Conservation (phyloP, 2,113 vertebrate genomes). For the Otocyon megalotis region DNA sequence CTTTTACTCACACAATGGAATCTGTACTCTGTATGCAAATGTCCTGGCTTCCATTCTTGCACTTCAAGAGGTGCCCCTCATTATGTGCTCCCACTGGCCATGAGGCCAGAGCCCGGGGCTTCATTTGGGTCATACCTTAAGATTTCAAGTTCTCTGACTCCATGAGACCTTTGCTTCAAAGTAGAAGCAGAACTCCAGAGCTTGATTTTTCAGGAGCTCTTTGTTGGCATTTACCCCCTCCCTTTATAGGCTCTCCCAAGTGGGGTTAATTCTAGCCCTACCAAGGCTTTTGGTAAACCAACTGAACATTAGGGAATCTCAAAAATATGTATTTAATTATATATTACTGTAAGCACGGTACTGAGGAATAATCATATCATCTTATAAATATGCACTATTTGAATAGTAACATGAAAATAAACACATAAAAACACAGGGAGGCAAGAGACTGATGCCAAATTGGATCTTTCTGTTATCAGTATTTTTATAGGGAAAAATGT, state of each 20-base stretch:
- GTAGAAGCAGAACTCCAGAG: constrained; percentile 63
- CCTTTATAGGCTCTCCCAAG: constrained; percentile 22
- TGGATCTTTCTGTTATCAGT: not conserved
- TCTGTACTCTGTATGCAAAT: constrained; percentile 82
- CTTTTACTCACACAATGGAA: constrained; percentile 83
- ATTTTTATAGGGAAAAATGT: not conserved
- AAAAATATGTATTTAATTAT: constrained; percentile 55
- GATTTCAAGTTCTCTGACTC: constrained; percentile 83
- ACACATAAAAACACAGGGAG: not conserved
- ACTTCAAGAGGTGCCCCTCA: constrained; percentile 17
- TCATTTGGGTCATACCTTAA: not conserved
- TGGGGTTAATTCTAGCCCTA: constrained; percentile 49
- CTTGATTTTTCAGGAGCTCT: constrained; percentile 61
- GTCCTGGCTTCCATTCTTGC: constrained; percentile 75
- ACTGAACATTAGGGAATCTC: not conserved
- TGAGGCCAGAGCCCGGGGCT: constrained; percentile 48
- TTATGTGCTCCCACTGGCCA: not conserved
- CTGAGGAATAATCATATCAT: not conserved
- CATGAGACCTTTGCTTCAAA: constrained; percentile 69
- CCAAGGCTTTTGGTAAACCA: constrained; percentile 20
- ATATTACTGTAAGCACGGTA: not conserved
- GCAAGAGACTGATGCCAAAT: not conserved
- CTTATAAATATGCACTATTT: not conserved
- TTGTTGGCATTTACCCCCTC: constrained; percentile 13
- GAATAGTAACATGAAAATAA: constrained; percentile 19